Evolutionary conservation across 2,888 invertebrate genomes (phyloP), one percentile per base, ranked within the genome.

Genomic region (Trissoscelio sp.): DNA sequence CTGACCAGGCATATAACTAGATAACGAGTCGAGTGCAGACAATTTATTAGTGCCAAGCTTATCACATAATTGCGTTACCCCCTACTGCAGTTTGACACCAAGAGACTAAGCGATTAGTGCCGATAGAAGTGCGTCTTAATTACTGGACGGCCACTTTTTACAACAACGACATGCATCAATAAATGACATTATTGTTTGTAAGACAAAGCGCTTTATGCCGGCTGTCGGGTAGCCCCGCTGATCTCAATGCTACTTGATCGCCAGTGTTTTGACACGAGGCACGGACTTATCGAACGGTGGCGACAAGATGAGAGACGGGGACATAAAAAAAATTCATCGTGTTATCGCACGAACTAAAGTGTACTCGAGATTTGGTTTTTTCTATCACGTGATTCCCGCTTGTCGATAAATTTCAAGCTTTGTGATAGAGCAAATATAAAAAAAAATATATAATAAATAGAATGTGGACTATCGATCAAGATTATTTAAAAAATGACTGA

Each of bases 1-100:
- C 70, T 66, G 81, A 83, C 79, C 79, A 69, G 64, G 53, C 78
- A 73, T 82, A 72, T 24, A 24, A 24, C 80, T 85, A 83, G 84
- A 85, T 84, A 85, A 83, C 78, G 22, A 73, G 57, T 73, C 77
- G 53, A 73, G 73, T 58, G 70, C 62, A 66, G 74, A 75, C 78
- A 74, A 64, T 81, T 79, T 79, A 83, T 75, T 79, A 83, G 79
- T 57, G 57, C 67, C 67, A 48, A 28, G 77, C 70, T 83, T 88
- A 88, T 86, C 86, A 81, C 67, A 84, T 89, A 89, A 90, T 90
- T 89, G 85, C 86, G 83, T 69, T 87, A 86, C 89, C 88, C 89
- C 88, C 89, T 87, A 82, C 88, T 86, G 88, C 85, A 86, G 87
- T 83, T 83, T 88, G 85, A 87, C 86, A 89, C 88, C 87, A 89